These are phyloP conservation scores for Rissa tridactyla DNA, from an alignment of 2,113 vertebrate genomes.

Conservation along the genomic window DNA sequence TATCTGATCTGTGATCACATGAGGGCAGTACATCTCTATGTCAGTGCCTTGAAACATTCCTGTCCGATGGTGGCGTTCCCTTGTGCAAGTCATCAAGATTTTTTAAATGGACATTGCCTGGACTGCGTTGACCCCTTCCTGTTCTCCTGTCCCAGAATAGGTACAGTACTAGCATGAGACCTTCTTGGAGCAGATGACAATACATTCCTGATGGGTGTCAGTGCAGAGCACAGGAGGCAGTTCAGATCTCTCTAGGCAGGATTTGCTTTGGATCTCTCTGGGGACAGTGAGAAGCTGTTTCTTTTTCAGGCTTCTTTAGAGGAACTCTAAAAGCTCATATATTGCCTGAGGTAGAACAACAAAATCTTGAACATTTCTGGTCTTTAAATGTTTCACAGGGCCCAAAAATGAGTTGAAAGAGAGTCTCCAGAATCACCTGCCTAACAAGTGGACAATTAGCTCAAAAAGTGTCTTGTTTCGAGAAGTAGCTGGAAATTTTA, in stretches of 20 bases:
- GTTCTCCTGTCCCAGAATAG: constrained; percentile 86
- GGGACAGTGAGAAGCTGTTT: not conserved
- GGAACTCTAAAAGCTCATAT: not conserved
- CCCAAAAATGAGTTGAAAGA: not conserved
- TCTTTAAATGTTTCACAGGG: not conserved
- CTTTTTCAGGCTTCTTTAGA: not conserved
- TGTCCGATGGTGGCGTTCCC: constrained; percentile 85
- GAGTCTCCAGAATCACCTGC: not conserved
- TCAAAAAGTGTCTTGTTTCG: not conserved
- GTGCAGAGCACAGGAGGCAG: not conserved
- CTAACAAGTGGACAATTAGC: not conserved
- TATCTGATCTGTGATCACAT: constrained; percentile 96
- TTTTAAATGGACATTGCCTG: constrained; percentile 82
- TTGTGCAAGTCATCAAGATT: constrained; percentile 83
- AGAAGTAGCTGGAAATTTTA: not conserved
- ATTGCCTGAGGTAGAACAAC: not conserved
- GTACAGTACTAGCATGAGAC: constrained; percentile 63
- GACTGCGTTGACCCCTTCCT: constrained; percentile 76
- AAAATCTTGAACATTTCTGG: not conserved
- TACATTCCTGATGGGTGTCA: not conserved
- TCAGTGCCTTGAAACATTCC: constrained; percentile 81
- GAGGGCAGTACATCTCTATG: constrained; percentile 90
- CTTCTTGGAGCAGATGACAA: not conserved
- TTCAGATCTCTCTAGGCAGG: not conserved
- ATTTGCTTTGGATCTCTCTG: not conserved